These are phyloP conservation scores for Heterocephalus glaber DNA, from an alignment of 2,113 vertebrate species.

Conservation along the genomic window DNA sequence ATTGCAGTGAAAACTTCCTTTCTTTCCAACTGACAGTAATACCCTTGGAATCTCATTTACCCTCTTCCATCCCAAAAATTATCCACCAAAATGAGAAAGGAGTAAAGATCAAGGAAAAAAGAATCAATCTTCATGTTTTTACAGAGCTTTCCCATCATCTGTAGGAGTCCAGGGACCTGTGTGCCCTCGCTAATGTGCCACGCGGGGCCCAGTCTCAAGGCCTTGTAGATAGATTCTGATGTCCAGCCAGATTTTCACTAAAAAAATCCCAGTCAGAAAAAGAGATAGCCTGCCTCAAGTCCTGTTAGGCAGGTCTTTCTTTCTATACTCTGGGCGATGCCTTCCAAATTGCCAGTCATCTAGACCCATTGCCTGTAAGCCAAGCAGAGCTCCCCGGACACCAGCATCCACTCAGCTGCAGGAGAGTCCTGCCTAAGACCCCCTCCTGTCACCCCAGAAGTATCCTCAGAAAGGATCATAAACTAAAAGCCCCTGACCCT, in stretches of 20 bases:
- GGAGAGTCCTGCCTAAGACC: not conserved
- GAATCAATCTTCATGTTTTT: not conserved
- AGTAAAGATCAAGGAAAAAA: not conserved
- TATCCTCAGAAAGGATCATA: not conserved
- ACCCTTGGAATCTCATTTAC: not conserved
- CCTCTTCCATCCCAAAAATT: not conserved
- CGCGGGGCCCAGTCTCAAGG: not conserved
- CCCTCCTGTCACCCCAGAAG: not conserved
- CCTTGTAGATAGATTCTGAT: not conserved
- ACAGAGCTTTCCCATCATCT: not conserved
- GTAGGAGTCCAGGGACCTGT: not conserved
- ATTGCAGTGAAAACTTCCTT: not conserved
- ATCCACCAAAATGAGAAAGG: not conserved
- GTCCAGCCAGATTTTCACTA: not conserved
- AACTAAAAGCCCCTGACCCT: slow-evolving; percentile 70
- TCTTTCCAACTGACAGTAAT: slow-evolving; percentile 7
- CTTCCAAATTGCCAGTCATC: not conserved
- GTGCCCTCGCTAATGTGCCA: not conserved
- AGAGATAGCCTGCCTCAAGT: not conserved
- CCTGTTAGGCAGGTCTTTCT: not conserved
- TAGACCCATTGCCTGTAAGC: not conserved
- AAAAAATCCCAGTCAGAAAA: not conserved
- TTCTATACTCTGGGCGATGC: not conserved
- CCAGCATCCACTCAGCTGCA: not conserved
- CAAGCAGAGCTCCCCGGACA: not conserved